Evolutionary conservation across 1,140 invertebrate genomes (phyloP).

Genomic region (Pseudachorutes palmiensis): DNA sequence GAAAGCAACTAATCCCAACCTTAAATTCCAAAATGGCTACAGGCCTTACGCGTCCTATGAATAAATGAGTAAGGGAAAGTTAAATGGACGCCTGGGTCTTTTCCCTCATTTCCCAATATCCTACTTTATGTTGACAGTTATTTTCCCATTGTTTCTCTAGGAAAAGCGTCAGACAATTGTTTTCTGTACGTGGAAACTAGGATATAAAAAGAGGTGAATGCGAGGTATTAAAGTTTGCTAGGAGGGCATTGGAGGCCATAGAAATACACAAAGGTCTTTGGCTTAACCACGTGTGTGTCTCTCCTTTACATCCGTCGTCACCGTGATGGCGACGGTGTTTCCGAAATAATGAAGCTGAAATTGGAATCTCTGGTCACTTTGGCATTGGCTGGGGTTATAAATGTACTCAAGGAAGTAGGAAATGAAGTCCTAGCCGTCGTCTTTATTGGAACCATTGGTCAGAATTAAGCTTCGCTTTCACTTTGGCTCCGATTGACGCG

Average conservation of each 20-base stretch:
- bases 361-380: not conserved
- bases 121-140: conserved; percentile 14
- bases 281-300: too few relatives aligned
- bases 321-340: not conserved
- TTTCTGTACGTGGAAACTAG: too few relatives aligned
- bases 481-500: too few relatives aligned
- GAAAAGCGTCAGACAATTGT: not conserved
- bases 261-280: too few relatives aligned
- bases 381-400: not conserved
- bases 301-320: too few relatives aligned
- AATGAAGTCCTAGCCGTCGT: not conserved
- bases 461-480: not conserved
- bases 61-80: not conserved
- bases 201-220: too few relatives aligned
- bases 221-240: too few relatives aligned
- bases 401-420: not conserved
- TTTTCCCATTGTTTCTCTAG: not conserved
- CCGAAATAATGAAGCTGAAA: not conserved
- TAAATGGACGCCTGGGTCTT: too few relatives aligned
- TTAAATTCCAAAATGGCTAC: not conserved
- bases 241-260: too few relatives aligned
- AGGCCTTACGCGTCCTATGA: not conserved
- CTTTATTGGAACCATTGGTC: not conserved
- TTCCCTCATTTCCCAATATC: conserved; percentile 11
- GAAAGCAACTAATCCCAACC: not conserved